Base-by-base conservation (phyloP, 2,797 vertebrate species). In the Parotocinclus haroldoi region DNA sequence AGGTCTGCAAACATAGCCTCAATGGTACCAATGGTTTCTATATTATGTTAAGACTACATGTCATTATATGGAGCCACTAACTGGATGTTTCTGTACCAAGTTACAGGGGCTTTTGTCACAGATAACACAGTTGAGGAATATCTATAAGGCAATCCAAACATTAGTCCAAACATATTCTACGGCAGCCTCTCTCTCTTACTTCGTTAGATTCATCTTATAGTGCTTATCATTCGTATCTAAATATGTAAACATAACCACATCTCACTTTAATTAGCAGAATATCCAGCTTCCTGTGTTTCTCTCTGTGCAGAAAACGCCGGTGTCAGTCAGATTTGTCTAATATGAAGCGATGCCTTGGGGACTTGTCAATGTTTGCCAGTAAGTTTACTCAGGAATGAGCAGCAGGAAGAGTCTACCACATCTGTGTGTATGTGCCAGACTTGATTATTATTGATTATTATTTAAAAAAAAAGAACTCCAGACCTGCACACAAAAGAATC, bases 331-430 rank as follows among this genome's bases (percentile, higher is more conserved):
- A 83, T 86, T 91, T 87, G 77, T 68, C 81, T 87, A 82, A 85
- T 84, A 87, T 87, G 79, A 82, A 80, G 66, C 61, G 65, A 75
- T 79, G 76, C 84, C 80, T 81, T 69, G 78, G 73, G 80, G 78
- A 83, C 71, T 84, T 86, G 81, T 76, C 82, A 81, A 79, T 84
- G 80, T 89, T 93, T 90, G 83, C 78, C 76, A 78, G 79, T 49
- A 76, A 74, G 86, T 90, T 87, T 88, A 76, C 80, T 81, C 82
- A 80, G 84, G 76, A 76, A 81, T 84, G 78, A 74, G 78, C 73
- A 73, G 69, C 68, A 76, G 80, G 53, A 83, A 83, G 71, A 85
- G 84, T 83, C 82, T 85, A 77, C 81, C 58, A 66, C 69, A 78
- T 50, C 14, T 85, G 72, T 71, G 63, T 78, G 83, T 82, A 80